Percentiles rank a stretch among this genome's conserved stretches.
Conservation (phyloP, 2,888 invertebrate genomes). For the Ectemnius continuus region DNA sequence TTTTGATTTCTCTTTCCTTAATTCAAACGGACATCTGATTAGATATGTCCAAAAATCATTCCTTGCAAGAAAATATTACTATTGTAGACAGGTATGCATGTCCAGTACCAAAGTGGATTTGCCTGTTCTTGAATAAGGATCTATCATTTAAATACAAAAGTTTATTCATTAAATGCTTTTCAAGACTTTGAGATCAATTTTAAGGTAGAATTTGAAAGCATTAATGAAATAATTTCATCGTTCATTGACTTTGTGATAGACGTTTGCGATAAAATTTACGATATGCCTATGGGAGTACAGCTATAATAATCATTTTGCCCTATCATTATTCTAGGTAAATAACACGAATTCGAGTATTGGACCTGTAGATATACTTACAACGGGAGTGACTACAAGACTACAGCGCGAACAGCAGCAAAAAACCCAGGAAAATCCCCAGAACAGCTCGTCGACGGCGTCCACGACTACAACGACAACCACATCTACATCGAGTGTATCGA, state of each 20-base stretch:
- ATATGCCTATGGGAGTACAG: not conserved
- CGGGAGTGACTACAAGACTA: slow-evolving; percentile 91
- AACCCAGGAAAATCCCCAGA: slow-evolving; percentile 79
- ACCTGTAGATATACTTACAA: slow-evolving; percentile 83
- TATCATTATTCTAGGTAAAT: slow-evolving; percentile 72
- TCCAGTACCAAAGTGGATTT: too few relatives aligned
- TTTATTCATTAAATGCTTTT: too few relatives aligned
- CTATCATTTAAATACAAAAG: too few relatives aligned
- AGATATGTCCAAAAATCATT: too few relatives aligned
- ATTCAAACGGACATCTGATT: too few relatives aligned
- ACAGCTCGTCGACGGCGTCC: slow-evolving; percentile 64
- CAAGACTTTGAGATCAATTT: too few relatives aligned
- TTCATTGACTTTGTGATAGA: not conserved
- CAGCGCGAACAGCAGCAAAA: slow-evolving; percentile 89
- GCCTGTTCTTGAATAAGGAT: too few relatives aligned
- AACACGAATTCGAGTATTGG: slow-evolving; percentile 76
- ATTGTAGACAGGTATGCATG: too few relatives aligned
- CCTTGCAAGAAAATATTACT: too few relatives aligned
- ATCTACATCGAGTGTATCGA: slow-evolving; percentile 65
- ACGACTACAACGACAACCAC: slow-evolving; percentile 67
- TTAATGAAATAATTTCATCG: too few relatives aligned
- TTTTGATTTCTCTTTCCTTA: too few relatives aligned
- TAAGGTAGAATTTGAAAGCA: too few relatives aligned
- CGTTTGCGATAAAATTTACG: not conserved
- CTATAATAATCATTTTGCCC: not conserved